A percentile compares a stretch with the other conserved stretches of the same genome.
Conservation (phyloP, 2,797 vertebrate genomes). For the Takifugu ocellatus region DNA sequence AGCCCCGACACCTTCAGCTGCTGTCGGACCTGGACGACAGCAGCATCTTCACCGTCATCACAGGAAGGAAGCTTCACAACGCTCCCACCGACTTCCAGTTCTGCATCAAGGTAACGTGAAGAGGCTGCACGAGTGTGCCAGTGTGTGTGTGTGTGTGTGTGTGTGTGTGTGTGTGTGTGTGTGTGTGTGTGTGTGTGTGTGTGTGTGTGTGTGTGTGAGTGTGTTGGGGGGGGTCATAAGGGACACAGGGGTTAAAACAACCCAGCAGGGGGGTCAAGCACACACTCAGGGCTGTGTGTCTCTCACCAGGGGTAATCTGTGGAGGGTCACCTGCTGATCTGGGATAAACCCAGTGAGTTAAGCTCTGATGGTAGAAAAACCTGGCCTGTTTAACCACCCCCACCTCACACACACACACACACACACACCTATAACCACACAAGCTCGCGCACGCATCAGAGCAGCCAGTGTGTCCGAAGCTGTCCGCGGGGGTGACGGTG, state of each 20-base stretch:
- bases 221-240: slow-evolving; percentile 20
- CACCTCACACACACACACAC: slow-evolving; percentile 4
- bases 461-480: slow-evolving; percentile 33
- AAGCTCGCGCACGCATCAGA: background rate
- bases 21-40: slow-evolving; percentile 92
- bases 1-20: slow-evolving; percentile 93
- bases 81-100: slow-evolving; percentile 92
- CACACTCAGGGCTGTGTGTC: slow-evolving; percentile 40
- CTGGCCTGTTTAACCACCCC: slow-evolving; percentile 38
- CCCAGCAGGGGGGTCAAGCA: slow-evolving; percentile 45
- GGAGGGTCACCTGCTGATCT: slow-evolving; percentile 69
- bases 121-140: too few species aligned
- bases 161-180: slow-evolving; percentile 30
- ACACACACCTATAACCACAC: slow-evolving; percentile 11
- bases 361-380: slow-evolving; percentile 60
- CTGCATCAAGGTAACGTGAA: slow-evolving; percentile 88
- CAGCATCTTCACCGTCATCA: slow-evolving; percentile 85
- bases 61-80: slow-evolving; percentile 86
- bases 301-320: slow-evolving; percentile 50
- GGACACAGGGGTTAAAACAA: slow-evolving; percentile 39
- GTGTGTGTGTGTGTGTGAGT: slow-evolving; percentile 28
- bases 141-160: slow-evolving; percentile 9
- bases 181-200: slow-evolving; percentile 9
- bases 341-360: slow-evolving; percentile 66
- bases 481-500: slow-evolving; percentile 53